phyloP scores from a whole-genome alignment of 2,888 invertebrate species.

The Lissonota sp. region DNA sequence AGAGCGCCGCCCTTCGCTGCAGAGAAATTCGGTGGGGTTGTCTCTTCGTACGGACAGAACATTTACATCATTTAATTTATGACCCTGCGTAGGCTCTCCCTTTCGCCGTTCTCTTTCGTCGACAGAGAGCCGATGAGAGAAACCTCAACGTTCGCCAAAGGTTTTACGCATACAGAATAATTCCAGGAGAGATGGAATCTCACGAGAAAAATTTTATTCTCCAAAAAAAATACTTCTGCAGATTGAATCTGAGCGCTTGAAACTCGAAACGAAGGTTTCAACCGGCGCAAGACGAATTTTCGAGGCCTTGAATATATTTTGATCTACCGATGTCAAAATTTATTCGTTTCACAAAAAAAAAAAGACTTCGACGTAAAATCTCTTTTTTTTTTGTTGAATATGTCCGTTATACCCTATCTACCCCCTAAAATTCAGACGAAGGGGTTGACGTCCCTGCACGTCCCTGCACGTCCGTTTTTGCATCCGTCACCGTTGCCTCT shows the following conservation, averaged over 20 bases:
- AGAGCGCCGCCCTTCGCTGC: conserved; percentile 12
- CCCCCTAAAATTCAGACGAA: conserved; percentile 2
- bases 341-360: too few species aligned
- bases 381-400: too few species aligned
- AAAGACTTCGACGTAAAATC: too few species aligned
- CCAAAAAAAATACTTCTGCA: too few species aligned
- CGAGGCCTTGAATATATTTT: too few species aligned
- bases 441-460: too few species aligned
- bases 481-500: conserved; percentile 37
- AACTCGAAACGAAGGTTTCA: too few species aligned
- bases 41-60: conserved; percentile 78
- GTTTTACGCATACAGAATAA: background rate
- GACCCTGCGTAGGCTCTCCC: conserved; percentile 72
- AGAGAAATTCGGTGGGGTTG: conserved; percentile 66
- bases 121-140: conserved; percentile 43
- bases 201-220: too few species aligned
- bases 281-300: too few species aligned
- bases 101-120: conserved; percentile 57
- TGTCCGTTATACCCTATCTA: too few species aligned
- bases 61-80: conserved; percentile 84
- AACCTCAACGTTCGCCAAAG: conserved; percentile 62
- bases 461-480: conserved; percentile 44
- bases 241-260: too few species aligned
- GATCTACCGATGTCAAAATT: too few species aligned
- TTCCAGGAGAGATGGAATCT: conserved; percentile 3